Evolutionary conservation across 2,888 invertebrate species (phyloP).

Genomic region (Macrophya alboannulata): DNA sequence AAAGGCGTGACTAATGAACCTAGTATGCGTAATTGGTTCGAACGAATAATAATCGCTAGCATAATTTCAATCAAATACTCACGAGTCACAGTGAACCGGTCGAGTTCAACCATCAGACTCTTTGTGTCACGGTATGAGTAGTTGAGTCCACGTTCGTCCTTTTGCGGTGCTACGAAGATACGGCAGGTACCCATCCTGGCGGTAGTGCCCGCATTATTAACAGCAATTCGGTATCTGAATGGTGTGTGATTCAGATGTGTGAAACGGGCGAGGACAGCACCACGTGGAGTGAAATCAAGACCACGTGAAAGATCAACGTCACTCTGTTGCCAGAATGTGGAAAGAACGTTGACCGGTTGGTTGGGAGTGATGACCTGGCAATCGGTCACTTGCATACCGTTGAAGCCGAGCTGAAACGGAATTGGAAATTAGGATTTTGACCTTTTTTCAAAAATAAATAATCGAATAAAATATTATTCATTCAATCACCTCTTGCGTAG

Average conservation of each 20-base stretch:
- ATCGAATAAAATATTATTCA: background rate
- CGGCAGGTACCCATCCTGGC: conserved; percentile 85
- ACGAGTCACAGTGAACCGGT: conserved; percentile 86
- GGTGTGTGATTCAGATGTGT: conserved; percentile 90
- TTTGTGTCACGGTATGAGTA: conserved; percentile 86
- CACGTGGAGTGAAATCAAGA: conserved; percentile 91
- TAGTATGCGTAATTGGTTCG: background rate
- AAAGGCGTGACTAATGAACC: background rate
- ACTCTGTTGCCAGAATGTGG: conserved; percentile 91
- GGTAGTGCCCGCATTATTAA: conserved; percentile 82
- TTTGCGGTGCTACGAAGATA: conserved; percentile 87
- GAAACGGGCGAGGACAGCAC: conserved; percentile 87
- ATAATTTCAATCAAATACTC: conserved; percentile 75
- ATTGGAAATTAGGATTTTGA: conserved; percentile 32
- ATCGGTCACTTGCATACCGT: conserved; percentile 84
- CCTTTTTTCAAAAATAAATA: background rate
- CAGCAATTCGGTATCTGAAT: conserved; percentile 85
- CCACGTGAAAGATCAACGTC: conserved; percentile 90
- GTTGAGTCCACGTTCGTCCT: conserved; percentile 85
- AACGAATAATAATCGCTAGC: background rate
- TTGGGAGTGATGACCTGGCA: conserved; percentile 82
- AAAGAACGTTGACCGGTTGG: conserved; percentile 81
- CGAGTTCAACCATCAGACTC: conserved; percentile 87
- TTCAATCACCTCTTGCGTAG: conserved; percentile 81
- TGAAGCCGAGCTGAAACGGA: conserved; percentile 83